Percentiles rank a stretch among this genome's conserved stretches.
These are phyloP conservation scores for Anguilla obscura DNA, from an alignment of 2,797 vertebrate species.

Conservation along the genomic window DNA sequence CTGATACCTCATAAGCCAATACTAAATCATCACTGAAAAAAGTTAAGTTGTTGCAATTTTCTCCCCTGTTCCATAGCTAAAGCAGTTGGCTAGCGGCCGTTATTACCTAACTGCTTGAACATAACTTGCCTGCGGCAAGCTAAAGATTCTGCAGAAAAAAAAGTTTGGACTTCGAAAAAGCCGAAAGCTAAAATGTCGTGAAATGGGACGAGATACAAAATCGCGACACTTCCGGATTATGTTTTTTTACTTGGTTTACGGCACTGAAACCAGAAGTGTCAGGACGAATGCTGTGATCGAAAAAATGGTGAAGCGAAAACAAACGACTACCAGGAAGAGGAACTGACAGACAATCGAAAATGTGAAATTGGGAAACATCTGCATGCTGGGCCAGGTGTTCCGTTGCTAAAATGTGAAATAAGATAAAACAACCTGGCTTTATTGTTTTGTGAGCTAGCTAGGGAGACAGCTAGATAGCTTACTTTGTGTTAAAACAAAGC, in stretches of 20 bases:
- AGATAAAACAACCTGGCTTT: constrained; percentile 3
- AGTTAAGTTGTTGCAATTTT: background rate
- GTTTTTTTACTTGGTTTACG: constrained; percentile 52
- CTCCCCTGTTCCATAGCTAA: background rate
- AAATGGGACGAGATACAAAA: background rate
- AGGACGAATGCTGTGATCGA: constrained; percentile 29
- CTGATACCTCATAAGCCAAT: background rate
- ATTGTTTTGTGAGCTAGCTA: constrained; percentile 37
- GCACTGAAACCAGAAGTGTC: constrained; percentile 60
- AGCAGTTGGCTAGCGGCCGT: background rate
- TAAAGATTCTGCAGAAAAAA: background rate
- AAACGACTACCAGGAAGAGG: background rate
- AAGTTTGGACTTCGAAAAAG: background rate
- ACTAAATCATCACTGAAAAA: background rate
- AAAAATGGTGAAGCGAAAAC: constrained; percentile 28
- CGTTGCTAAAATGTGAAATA: constrained; percentile 44
- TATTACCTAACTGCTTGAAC: background rate
- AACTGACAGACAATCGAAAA: background rate
- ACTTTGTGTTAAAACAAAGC: constrained; percentile 2
- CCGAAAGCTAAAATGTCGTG: constrained; percentile 25
- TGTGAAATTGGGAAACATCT: background rate
- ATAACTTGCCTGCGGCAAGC: background rate
- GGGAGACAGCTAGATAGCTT: background rate
- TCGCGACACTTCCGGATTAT: constrained; percentile 60
- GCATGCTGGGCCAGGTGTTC: background rate